Conservation (phyloP, 1,140 invertebrate species). For the Daktulosphaira vitifoliae region DNA sequence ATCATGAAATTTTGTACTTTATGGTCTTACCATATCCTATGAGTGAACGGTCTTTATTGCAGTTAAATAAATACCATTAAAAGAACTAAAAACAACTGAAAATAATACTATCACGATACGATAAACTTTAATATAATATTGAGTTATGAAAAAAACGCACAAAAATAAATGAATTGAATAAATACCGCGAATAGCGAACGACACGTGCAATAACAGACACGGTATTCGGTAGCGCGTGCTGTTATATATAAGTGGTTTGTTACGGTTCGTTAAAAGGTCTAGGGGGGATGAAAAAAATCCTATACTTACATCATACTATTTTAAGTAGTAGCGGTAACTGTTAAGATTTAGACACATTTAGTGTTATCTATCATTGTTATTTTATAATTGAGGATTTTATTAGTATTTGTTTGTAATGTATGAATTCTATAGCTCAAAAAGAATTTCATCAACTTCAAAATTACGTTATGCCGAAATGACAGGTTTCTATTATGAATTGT, state of each 20-base stretch:
- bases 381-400: no score
- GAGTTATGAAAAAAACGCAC: no score
- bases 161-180: not conserved
- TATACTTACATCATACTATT: slow-evolving; percentile 3
- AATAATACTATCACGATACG: not conserved
- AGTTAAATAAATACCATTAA: slow-evolving; percentile 12
- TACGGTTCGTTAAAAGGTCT: slow-evolving; percentile 28
- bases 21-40: slow-evolving; percentile 26
- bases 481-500: no score
- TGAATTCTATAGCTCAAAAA: no score
- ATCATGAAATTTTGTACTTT: no score
- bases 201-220: no score
- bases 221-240: not conserved
- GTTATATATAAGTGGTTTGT: slow-evolving; percentile 24
- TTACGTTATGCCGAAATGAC: no score
- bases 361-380: no score
- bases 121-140: no score
- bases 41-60: slow-evolving; percentile 2
- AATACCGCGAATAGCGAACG: not conserved
- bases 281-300: slow-evolving; percentile 13
- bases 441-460: no score
- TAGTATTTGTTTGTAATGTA: no score
- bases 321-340: not conserved
- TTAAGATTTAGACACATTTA: not conserved
- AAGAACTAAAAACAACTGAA: not conserved